Conservation (phyloP, 2,888 invertebrate genomes). For the Heliothis peltigera region DNA sequence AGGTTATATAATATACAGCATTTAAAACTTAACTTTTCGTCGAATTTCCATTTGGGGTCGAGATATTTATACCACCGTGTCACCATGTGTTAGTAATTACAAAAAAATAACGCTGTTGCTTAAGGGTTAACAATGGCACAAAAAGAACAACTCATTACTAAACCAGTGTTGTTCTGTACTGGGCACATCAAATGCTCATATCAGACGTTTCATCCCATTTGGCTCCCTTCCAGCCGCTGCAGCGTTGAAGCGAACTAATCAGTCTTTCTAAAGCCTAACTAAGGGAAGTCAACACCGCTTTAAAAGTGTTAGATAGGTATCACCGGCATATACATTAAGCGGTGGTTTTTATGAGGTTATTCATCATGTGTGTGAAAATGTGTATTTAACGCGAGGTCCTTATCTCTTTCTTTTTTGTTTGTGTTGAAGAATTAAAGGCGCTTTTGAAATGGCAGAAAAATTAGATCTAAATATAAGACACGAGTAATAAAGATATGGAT, state of each 20-base stretch:
- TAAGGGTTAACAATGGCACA: conserved; percentile 25
- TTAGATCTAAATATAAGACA: neutral
- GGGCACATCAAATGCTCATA: conserved; percentile 23
- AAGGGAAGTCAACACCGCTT: conserved; percentile 14
- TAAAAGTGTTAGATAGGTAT: conserved; percentile 28
- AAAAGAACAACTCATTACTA: conserved; percentile 32
- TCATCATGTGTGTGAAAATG: conserved; percentile 5
- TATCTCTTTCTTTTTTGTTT: neutral
- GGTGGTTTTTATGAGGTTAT: conserved; percentile 14
- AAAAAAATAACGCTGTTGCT: too few relatives aligned
- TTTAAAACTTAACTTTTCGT: too few relatives aligned
- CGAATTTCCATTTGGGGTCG: too few relatives aligned
- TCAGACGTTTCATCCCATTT: conserved; percentile 46
- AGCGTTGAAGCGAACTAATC: conserved; percentile 31
- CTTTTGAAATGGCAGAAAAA: neutral
- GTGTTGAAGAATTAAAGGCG: neutral
- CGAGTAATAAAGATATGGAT: neutral
- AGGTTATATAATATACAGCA: too few relatives aligned
- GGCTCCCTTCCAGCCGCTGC: conserved; percentile 22
- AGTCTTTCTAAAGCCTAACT: conserved; percentile 29
- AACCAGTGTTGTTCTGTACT: conserved; percentile 20
- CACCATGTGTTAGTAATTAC: conserved; percentile 23
- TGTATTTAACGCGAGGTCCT: too few relatives aligned
- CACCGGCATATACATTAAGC: conserved; percentile 8
- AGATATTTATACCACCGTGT: too few relatives aligned